These are phyloP conservation scores for Calidris pygmaea DNA, from an alignment of 2,113 vertebrate genomes.

Conservation along the genomic window DNA sequence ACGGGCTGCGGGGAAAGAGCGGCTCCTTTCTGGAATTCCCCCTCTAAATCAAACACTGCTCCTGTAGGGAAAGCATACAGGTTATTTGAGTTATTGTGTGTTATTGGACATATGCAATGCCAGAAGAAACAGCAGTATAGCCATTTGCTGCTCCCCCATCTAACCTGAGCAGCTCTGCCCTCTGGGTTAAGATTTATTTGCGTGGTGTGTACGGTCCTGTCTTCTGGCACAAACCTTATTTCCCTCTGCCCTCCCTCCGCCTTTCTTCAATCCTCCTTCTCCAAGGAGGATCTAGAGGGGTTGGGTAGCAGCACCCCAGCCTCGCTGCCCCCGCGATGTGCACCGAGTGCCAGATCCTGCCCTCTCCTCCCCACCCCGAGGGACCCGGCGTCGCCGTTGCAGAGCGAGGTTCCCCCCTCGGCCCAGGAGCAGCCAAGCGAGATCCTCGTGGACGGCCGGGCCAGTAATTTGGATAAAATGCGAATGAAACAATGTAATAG, in stretches of 20 bases:
- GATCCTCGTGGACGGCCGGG: accelerated
- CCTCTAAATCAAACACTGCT: accelerated
- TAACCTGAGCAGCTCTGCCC: background rate
- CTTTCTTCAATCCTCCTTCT: background rate
- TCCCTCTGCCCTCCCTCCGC: background rate
- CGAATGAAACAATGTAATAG: background rate
- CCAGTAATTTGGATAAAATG: background rate
- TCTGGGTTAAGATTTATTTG: background rate
- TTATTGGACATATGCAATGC: accelerated
- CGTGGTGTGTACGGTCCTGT: accelerated
- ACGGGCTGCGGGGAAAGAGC: accelerated
- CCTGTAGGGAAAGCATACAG: background rate
- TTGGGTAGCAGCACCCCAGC: background rate
- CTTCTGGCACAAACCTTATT: background rate
- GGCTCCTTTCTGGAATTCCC: background rate
- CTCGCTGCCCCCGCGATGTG: accelerated
- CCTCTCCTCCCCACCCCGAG: background rate
- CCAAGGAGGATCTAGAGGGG: background rate
- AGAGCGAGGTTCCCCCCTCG: too few relatives aligned
- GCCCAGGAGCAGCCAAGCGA: accelerated
- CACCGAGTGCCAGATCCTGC: background rate
- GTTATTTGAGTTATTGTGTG: background rate
- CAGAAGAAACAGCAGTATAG: background rate
- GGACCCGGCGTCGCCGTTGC: accelerated
- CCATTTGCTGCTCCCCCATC: background rate